Evolutionary conservation across 2,888 invertebrate species (phyloP).

Genomic region (Drosophila barbarae): DNA sequence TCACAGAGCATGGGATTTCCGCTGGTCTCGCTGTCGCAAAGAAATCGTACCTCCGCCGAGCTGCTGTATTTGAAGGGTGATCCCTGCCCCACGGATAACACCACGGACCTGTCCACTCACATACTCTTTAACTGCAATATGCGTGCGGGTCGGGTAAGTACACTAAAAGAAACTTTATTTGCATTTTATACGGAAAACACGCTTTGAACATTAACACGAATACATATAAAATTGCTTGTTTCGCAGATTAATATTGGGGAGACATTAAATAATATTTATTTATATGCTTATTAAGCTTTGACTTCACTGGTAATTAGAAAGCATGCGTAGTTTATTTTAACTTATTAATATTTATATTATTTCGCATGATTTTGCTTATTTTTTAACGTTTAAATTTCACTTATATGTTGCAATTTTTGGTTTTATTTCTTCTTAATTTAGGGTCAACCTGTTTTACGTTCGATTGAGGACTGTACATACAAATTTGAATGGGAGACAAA

Average conservation of each 20-base stretch:
- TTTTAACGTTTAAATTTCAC: neutral
- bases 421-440: conserved; percentile 38
- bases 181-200: neutral
- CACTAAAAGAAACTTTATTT: neutral
- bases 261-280: neutral
- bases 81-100: conserved; percentile 72
- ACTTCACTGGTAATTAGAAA: neutral
- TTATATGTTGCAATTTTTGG: neutral
- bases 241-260: neutral
- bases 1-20: conserved; percentile 78
- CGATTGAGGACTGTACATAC: conserved; percentile 75
- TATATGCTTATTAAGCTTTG: neutral
- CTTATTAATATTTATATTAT: neutral
- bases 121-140: conserved; percentile 77
- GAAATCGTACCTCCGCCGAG: conserved; percentile 72
- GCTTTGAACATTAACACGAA: neutral
- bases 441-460: conserved; percentile 77
- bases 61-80: conserved; percentile 76
- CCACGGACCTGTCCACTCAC: conserved; percentile 68
- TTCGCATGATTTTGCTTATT: neutral
- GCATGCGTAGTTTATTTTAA: neutral
- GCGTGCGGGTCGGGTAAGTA: conserved; percentile 77
- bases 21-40: conserved; percentile 64
- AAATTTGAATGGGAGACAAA: conserved; percentile 78
- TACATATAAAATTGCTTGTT: neutral